Evolutionary conservation across 2,113 vertebrate genomes (phyloP).

Genomic region (Ammodytes dubius): DNA sequence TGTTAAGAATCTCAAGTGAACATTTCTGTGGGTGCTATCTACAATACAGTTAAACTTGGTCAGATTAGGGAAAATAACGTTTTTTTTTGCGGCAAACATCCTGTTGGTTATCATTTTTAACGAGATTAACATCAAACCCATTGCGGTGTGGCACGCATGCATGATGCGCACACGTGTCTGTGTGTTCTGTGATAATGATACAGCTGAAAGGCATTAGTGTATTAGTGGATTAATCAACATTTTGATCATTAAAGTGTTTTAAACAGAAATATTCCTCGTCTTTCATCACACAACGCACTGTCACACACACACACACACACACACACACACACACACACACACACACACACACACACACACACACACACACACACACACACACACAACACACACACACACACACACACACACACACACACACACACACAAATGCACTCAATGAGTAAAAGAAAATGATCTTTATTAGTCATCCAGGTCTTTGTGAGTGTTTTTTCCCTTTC

Average conservation of each 20-base stretch:
- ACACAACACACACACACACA: slow-evolving; percentile 12
- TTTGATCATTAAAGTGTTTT: not conserved
- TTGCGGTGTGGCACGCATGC: not conserved
- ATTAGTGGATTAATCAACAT: not conserved
- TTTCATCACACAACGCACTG: slow-evolving; percentile 17
- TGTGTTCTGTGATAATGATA: not conserved
- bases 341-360: slow-evolving; percentile 6
- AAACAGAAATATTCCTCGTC: not conserved
- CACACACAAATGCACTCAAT: slow-evolving; percentile 50
- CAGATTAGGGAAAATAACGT: slow-evolving; percentile 17
- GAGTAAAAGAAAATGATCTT: slow-evolving; percentile 84
- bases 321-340: slow-evolving; percentile 5
- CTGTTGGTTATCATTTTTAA: slow-evolving; percentile 35
- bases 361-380: slow-evolving; percentile 22
- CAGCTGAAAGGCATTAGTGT: not conserved
- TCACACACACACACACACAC: not conserved
- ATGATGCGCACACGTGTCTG: not conserved
- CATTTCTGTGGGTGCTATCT: slow-evolving; percentile 39
- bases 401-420: slow-evolving; percentile 19
- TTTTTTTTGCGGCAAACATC: slow-evolving; percentile 37
- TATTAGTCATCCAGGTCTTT: slow-evolving; percentile 85
- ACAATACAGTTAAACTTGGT: slow-evolving; percentile 33
- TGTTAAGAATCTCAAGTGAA: slow-evolving; percentile 55
- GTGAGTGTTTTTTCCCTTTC: slow-evolving; percentile 67
- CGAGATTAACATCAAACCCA: slow-evolving; percentile 16